Conservation (phyloP, 2,113 vertebrate genomes). For the Coryphaenoides rupestris region DNA sequence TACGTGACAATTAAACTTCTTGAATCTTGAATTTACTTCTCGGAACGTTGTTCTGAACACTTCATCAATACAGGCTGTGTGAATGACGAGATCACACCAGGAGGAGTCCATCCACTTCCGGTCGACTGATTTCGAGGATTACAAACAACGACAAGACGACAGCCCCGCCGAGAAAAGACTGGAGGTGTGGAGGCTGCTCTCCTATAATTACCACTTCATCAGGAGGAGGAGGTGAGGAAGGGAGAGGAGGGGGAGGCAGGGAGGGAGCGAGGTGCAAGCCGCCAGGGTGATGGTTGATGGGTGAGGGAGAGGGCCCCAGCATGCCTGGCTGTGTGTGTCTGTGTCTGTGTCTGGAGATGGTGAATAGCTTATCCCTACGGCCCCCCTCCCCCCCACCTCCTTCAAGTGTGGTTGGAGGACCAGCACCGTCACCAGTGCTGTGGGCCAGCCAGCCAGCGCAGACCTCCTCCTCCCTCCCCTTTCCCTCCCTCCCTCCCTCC, state of each 20-base stretch:
- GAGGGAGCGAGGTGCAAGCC: too few species aligned
- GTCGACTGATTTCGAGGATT: too few species aligned
- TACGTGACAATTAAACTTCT: too few species aligned
- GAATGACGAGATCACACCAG: too few species aligned
- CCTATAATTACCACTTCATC: constrained; percentile 67
- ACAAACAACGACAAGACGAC: constrained; percentile 4
- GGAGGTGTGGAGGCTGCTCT: constrained; percentile 44
- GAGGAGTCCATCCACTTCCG: too few species aligned
- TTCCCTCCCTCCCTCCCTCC: too few species aligned
- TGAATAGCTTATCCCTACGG: constrained; percentile 35
- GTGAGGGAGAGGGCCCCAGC: constrained; percentile 28
- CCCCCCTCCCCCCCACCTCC: too few species aligned
- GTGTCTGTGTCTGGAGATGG: constrained; percentile 32
- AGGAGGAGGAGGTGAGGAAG: constrained; percentile 13
- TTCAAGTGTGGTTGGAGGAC: constrained; percentile 32
- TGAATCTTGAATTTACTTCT: too few species aligned
- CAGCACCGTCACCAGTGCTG: constrained; percentile 21
- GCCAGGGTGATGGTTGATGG: not conserved
- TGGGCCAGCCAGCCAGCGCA: constrained; percentile 25
- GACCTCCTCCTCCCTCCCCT: too few species aligned
- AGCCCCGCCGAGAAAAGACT: constrained; percentile 7
- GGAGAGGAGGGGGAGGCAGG: constrained; percentile 22
- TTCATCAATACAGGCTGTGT: too few species aligned
- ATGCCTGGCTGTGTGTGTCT: too few species aligned
- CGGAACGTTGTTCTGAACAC: too few species aligned